Conservation (phyloP, 2,113 vertebrate species). For the Alaudala cheleensis region DNA sequence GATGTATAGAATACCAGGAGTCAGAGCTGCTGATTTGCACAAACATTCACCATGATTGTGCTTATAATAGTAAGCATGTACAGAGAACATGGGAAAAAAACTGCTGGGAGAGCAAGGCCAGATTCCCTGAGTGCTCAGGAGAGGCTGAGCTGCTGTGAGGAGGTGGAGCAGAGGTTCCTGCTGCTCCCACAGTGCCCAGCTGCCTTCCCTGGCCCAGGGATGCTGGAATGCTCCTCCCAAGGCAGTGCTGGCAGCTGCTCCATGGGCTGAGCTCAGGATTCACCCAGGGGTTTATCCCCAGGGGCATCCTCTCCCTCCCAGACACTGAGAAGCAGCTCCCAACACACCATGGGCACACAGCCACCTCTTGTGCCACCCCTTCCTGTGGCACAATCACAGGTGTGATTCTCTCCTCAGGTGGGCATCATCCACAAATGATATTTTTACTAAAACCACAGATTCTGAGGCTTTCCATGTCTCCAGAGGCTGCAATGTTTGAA, state of each 20-base stretch:
- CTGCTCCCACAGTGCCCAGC: not conserved
- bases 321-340: not conserved
- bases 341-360: accelerated
- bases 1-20: not conserved
- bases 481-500: not conserved
- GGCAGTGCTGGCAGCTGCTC: not conserved
- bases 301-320: not conserved
- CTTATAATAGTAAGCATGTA: not conserved
- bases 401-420: not conserved
- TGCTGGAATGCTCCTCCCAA: not conserved
- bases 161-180: not conserved
- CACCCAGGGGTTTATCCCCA: not conserved
- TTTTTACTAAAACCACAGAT: accelerated
- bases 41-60: not conserved
- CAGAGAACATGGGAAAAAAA: not conserved
- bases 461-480: not conserved
- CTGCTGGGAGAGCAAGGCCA: not conserved
- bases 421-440: not conserved
- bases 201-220: not conserved
- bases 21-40: not conserved
- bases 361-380: not conserved
- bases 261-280: accelerated
- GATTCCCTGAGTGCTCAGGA: not conserved
- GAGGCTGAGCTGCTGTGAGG: not conserved
- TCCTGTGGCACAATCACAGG: not conserved